Evolutionary conservation across 1,140 invertebrate genomes (phyloP).

Genomic region (Drosophila tsacasi): DNA sequence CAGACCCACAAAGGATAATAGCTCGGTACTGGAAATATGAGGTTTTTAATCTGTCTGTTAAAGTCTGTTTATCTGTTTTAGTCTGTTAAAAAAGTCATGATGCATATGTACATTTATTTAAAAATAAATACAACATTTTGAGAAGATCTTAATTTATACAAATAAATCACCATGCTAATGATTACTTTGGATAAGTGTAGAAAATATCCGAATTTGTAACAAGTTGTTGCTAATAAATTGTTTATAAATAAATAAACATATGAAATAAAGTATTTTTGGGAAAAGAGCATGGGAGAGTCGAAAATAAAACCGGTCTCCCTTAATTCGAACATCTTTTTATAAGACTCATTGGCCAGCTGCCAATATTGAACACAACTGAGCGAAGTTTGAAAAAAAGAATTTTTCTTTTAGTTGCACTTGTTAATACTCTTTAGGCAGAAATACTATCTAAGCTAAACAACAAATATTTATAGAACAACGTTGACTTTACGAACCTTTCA

Average conservation of each 20-base stretch:
- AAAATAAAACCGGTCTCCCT: constrained; percentile 2
- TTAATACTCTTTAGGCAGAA: too few relatives aligned
- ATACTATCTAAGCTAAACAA: too few relatives aligned
- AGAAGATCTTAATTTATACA: too few relatives aligned
- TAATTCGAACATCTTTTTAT: neutral
- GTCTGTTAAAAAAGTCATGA: too few relatives aligned
- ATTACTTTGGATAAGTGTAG: neutral
- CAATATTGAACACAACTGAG: neutral
- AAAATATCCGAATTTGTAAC: neutral
- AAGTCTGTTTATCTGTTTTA: too few relatives aligned
- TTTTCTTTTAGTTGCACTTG: too few relatives aligned
- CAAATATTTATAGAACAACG: too few relatives aligned
- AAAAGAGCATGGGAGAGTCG: neutral
- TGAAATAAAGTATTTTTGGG: neutral
- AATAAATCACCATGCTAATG: neutral
- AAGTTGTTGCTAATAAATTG: neutral
- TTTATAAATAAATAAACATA: neutral
- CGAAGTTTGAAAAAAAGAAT: too few relatives aligned
- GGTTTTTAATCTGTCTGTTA: too few relatives aligned
- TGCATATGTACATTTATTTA: too few relatives aligned
- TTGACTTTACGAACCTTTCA: too few relatives aligned
- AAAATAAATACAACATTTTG: neutral
- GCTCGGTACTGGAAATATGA: neutral
- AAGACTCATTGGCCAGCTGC: neutral
- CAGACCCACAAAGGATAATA: constrained; percentile 51